Evolutionary conservation across 1,140 invertebrate genomes (phyloP), one percentile per base, ranked within the genome.

Genomic region (Bombus superbus): DNA sequence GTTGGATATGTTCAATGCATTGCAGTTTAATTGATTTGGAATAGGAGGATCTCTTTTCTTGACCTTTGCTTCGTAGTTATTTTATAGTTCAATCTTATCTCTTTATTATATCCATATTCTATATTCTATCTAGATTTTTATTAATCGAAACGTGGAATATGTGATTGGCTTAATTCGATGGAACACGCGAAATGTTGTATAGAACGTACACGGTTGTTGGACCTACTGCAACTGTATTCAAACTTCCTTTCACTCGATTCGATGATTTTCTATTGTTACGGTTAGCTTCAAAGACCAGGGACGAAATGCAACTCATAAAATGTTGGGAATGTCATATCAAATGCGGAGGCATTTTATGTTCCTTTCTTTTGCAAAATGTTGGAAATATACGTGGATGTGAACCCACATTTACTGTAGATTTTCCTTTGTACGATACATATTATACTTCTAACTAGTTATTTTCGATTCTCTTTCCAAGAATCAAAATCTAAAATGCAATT

Each of bases 221-320:
- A 28, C 2, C 32, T 8, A 35, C 66, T 13, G 25, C 10, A 13
- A 40, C 28, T 40, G 5, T 71, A 68, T 28, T 71, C 38, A 71
- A 71, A 40, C 68, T 40, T 71, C 22, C 11, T 40, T 40, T 71
- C 38, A 38, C 22, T 40, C 68, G 38, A 71, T 71, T 71, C 68
- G 68, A 40, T 71, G 35, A 71, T 71, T 71, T 22, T 28, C 68
- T 71, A 40, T 71, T 71, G 68, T 71, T 71, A 10, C 68, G 68
- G 68, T 71, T 40, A 71, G 38, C 68, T 40, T 71, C 69, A 72
- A 42, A 72, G 40, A 42, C 69, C 68, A 69, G 69, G 40, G 25
- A 72, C 42, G 40, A 40, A n/a, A 28, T 42, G 28, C 40, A 72
- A n/a, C 68, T 71, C 68, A 38, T 71, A 71, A 38, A 71, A 71